These are phyloP conservation scores for Mercenaria mercenaria DNA, from an alignment of 1,140 invertebrate species.

Conservation along the genomic window DNA sequence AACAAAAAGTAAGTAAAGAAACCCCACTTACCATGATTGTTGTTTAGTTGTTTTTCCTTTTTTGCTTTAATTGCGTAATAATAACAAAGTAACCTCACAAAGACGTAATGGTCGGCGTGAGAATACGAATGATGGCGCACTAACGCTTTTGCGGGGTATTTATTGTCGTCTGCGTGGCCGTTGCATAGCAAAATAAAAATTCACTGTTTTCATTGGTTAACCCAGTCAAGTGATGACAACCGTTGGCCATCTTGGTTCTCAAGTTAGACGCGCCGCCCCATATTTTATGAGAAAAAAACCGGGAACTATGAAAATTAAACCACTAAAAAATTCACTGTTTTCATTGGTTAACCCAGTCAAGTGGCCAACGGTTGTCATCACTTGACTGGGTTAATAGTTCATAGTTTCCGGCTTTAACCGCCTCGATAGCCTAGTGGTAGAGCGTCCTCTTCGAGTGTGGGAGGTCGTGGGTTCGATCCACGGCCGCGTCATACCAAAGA, in stretches of 20 bases:
- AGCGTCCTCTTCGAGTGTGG: too few species aligned
- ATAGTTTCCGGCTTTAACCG: too few species aligned
- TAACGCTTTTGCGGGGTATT: background rate
- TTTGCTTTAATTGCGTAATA: background rate
- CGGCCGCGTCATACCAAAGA: too few species aligned
- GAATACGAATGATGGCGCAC: background rate
- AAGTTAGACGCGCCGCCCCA: too few species aligned
- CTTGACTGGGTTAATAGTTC: too few species aligned
- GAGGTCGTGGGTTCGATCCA: too few species aligned
- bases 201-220: background rate
- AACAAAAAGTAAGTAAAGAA: background rate
- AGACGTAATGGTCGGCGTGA: background rate
- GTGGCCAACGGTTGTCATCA: too few species aligned
- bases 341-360: background rate
- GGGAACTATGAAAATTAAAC: too few species aligned
- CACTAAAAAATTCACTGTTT: background rate
- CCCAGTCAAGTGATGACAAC: background rate
- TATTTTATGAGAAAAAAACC: too few species aligned
- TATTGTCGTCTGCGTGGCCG: background rate
- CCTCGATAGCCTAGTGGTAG: too few species aligned
- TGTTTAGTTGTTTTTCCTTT: constrained; percentile 7
- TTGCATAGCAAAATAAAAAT: background rate
- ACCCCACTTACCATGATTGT: constrained; percentile 19
- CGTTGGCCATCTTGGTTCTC: too few species aligned
- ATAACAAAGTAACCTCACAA: constrained; percentile 23